Evolutionary conservation across 2,888 invertebrate species (phyloP), one percentile per base, ranked within the genome.

Genomic region (Limulus polyphemus): DNA sequence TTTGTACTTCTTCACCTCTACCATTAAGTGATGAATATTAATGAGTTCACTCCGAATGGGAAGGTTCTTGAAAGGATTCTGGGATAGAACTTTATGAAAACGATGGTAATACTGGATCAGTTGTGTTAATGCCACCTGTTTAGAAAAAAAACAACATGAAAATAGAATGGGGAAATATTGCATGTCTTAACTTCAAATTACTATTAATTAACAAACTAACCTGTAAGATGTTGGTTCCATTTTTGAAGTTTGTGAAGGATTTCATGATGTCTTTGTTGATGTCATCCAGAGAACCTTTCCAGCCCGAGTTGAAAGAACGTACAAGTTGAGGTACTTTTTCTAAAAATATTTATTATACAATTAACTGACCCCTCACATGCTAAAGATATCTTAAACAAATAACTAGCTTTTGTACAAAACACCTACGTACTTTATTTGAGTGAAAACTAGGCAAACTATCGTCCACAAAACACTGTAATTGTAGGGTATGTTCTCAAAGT

Each of bases 1-100:
- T 79, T 98, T 99, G 78, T 97, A 97, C 79, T 98, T 98, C 78
- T 99, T 99, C 68, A 99, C 90, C 81, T 99, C 98, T 2, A 97
- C 93, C 92, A 98, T 98, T 64, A 99, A 89, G 64, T 95, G 91
- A 79, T 99, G 99, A 73, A 97, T 93, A 75, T 98, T 98, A 5
- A 97, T 92, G 60, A 99, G 82, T 76, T 97, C 93, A 10, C 90
- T 87, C 68, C 78, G 74, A 59, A 78, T 76, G 57, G 79, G 75
- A 67, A 78, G 71, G 62, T 76, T 74, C 60, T 78, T 76, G 70
- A 82, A 79, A 10, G 79, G 77, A 61, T 77, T 76, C 16, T 92
- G 90, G 11, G 90, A 87, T 32, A 99, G 78, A 32, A 98, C 81
- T 77, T 98, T 97, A 71, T 93, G 92, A 76, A 99, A 95, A 71